These are phyloP conservation scores for Lagopus muta DNA, from an alignment of 2,113 vertebrate genomes.

Conservation along the genomic window DNA sequence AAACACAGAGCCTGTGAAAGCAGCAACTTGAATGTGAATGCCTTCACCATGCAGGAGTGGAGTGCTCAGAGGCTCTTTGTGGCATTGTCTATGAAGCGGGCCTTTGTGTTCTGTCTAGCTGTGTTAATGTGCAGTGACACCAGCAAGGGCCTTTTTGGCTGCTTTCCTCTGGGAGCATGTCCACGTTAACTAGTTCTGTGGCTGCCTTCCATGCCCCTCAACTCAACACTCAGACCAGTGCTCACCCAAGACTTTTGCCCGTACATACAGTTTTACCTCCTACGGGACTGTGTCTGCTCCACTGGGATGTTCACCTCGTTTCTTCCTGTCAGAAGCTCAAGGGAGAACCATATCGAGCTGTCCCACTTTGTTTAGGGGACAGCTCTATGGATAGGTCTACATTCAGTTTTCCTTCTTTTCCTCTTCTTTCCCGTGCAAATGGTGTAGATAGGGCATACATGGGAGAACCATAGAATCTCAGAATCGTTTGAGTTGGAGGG, in stretches of 20 bases:
- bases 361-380: neutral
- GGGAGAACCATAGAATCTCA: neutral
- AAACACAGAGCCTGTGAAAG: neutral
- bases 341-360: neutral
- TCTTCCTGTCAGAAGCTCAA: neutral
- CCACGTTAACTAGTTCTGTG: neutral
- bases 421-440: neutral
- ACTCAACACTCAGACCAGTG: neutral
- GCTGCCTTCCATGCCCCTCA: neutral
- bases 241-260: neutral
- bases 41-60: neutral
- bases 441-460: neutral
- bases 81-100: neutral
- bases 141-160: neutral
- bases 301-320: neutral
- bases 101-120: neutral
- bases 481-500: too few relatives aligned
- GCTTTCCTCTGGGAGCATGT: fast-evolving
- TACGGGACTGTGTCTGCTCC: neutral
- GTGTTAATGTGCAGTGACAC: neutral
- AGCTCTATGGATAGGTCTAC: neutral
- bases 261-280: neutral
- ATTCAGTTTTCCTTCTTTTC: neutral
- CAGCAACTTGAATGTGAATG: neutral
- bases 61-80: neutral